A percentile compares a stretch with the other conserved stretches of the same genome.
phyloP scores from a whole-genome alignment of 2,888 invertebrate genomes.

The Graphium colonna region DNA sequence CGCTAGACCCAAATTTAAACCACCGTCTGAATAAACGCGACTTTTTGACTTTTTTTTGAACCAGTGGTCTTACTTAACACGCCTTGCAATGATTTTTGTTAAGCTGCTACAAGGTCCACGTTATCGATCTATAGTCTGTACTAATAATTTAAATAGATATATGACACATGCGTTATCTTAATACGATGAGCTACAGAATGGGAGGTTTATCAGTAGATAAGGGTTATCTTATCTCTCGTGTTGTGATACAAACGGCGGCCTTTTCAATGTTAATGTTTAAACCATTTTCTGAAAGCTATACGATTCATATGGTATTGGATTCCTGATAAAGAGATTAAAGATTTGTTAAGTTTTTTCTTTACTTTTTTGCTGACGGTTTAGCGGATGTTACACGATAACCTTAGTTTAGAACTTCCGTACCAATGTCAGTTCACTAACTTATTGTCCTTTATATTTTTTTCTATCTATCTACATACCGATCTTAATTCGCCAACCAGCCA shows the following conservation, averaged over 20 bases:
- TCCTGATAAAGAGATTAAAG: too few relatives aligned
- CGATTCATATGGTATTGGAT: too few relatives aligned
- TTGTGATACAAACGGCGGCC: conserved; percentile 32
- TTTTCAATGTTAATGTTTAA: conserved; percentile 24
- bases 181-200: conserved; percentile 24
- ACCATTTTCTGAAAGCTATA: conserved; percentile 1
- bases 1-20: too few relatives aligned
- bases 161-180: conserved; percentile 22
- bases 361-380: not conserved
- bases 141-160: conserved; percentile 21
- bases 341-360: not conserved
- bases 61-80: too few relatives aligned
- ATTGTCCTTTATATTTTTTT: too few relatives aligned
- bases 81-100: not conserved
- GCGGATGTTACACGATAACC: too few relatives aligned
- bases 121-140: conserved; percentile 9
- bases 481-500: too few relatives aligned
- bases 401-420: too few relatives aligned
- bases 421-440: too few relatives aligned
- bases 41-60: too few relatives aligned
- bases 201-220: conserved; percentile 32
- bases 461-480: too few relatives aligned
- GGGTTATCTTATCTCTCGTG: conserved; percentile 31
- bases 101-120: not conserved
- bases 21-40: too few relatives aligned